Evolutionary conservation across 2,113 vertebrate species (phyloP), one percentile per base, ranked within the genome.

Genomic region (Motacilla alba): DNA sequence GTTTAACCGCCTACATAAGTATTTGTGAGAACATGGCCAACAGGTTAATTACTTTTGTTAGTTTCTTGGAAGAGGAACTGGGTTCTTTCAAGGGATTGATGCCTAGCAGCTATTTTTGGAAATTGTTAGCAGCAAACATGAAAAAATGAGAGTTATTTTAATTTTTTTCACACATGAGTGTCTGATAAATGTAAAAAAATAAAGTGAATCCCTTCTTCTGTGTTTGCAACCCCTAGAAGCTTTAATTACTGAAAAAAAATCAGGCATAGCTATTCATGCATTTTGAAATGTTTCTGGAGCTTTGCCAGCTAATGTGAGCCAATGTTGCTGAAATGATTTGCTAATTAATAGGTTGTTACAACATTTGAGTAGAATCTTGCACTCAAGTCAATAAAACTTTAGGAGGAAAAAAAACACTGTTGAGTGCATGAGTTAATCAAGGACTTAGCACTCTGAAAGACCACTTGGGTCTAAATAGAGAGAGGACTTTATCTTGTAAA

Each of bases 351-450:
- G 86, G 35, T 87, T 89, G 83, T 91, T 94, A 80, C 76, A 88
- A 91, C 87, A 89, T 93, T 94, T 93, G 74, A 92, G 47, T 91
- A 70, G 84, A 82, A 87, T 82, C 82, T 91, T 95, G 50, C 68
- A 70, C 69, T 96, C 62, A 46, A 95, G 80, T 97, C 93, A 93
- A 90, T 96, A 94, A 95, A 97, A 93, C 58, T 95, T 96, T 94
- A 95, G 81, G 46, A 93, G 53, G 62, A 94, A 67, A 66, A 66
- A 95, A 92, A 74, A 50, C 69, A 84, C 44, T 89, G 62, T 60
- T 75, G 74, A 96, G 28, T 93, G 70, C 39, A 53, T 2, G 13
- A 90, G 81, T 94, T 96, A 91, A 95, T 97, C 89, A 84, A 87
- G 60, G 78, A 87, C 30, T 85, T 72, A 62, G 81, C 68, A 50